Evolutionary conservation across 2,797 vertebrate species (phyloP).

Genomic region (Sphenopsis melanotis): DNA sequence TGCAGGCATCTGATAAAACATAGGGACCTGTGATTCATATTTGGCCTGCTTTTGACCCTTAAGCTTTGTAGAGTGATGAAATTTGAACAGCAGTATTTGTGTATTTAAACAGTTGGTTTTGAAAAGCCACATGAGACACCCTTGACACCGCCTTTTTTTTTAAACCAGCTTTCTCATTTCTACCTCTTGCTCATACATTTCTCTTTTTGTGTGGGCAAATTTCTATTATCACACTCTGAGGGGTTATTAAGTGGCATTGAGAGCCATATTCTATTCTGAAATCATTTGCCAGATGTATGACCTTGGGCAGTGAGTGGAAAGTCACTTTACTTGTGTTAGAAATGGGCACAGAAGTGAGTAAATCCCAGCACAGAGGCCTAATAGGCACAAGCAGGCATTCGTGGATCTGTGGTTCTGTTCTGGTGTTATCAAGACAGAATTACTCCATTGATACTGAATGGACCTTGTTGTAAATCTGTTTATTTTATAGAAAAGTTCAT

Average conservation of each 20-base stretch:
- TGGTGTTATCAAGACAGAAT: background rate
- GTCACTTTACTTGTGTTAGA: background rate
- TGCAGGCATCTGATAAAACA: constrained; percentile 1
- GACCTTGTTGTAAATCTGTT: background rate
- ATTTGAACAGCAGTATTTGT: constrained; percentile 56
- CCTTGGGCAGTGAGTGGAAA: background rate
- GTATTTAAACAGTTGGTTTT: constrained; percentile 57
- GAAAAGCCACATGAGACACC: constrained; percentile 18
- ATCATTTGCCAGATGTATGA: background rate
- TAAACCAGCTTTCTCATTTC: background rate
- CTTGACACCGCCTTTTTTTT: background rate
- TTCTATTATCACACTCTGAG: background rate
- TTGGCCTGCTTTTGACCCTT: constrained; percentile 51
- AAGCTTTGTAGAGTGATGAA: constrained; percentile 46
- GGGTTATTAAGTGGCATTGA: background rate
- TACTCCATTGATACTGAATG: background rate
- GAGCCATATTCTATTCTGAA: background rate
- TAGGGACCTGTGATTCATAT: constrained; percentile 42
- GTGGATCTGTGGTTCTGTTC: background rate
- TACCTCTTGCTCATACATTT: background rate
- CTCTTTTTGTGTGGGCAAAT: background rate
- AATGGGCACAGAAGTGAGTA: background rate
- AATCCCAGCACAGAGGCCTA: background rate
- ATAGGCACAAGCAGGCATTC: background rate
- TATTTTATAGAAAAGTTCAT: background rate